phyloP scores from a whole-genome alignment of 2,797 vertebrate species.

The Gallirallus australis region DNA sequence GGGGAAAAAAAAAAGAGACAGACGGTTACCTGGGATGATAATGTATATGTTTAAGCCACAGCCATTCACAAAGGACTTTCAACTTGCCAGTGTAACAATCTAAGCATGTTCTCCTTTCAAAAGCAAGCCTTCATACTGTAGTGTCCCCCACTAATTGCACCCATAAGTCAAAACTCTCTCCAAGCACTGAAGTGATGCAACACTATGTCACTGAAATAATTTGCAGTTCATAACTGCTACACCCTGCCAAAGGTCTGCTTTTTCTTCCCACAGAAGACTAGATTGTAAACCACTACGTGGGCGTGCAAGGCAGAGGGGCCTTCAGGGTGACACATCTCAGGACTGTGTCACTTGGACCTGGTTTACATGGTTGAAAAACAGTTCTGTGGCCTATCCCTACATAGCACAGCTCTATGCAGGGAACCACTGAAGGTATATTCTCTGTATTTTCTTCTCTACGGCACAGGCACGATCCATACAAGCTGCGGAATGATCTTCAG shows the following conservation, averaged over 20 bases:
- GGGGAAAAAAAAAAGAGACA: not conserved
- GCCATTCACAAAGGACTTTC: constrained; percentile 4
- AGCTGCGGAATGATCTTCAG: not conserved
- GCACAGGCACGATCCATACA: not conserved
- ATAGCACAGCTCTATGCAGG: not conserved
- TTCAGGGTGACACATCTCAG: not conserved
- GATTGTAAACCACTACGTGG: not conserved
- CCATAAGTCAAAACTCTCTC: constrained; percentile 42
- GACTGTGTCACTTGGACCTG: not conserved
- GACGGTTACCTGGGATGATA: not conserved
- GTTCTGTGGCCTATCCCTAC: not conserved
- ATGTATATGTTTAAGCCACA: not conserved
- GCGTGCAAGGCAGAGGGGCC: not conserved
- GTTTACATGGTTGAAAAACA: not conserved
- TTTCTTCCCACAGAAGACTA: not conserved
- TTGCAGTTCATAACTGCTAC: not conserved
- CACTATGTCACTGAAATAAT: not conserved
- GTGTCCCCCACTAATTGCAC: not conserved
- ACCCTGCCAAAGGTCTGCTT: not conserved
- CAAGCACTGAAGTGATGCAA: not conserved
- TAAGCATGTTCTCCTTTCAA: not conserved
- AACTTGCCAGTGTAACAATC: not conserved
- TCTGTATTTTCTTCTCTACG: not conserved
- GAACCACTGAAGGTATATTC: not conserved
- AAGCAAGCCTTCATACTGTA: not conserved